Evolutionary conservation across 2,797 vertebrate species (phyloP), one percentile per base, ranked within the genome.

Genomic region (Triplophysa bombifrons): DNA sequence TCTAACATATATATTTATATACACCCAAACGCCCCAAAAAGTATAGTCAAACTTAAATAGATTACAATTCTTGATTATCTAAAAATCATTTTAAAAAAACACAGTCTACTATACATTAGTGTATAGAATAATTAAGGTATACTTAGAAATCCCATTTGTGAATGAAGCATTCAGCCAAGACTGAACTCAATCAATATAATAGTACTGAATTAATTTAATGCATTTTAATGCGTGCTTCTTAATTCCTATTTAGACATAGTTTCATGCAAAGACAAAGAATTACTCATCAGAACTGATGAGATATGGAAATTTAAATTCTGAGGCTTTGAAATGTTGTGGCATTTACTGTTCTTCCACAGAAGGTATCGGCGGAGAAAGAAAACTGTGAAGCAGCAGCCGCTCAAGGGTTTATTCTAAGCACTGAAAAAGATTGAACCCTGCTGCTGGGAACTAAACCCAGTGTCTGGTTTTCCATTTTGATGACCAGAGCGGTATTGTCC

Each of bases 111-210:
- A 34, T 34, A 34, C 34, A 5, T 34, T 6, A 12, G 88, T 84
- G 87, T 78, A 80, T 51, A 64, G 64, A 61, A 84, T 90, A 70
- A 89, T 91, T 87, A 78, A 86, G 84, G 84, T 85, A 75, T 80
- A 78, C 84, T 82, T 56, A 53, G 82, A 81, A 80, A 66, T 77
- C 80, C 83, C 84, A 82, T 25, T 79, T 86, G 82, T 82, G 71
- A 74, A 71, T 66, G 4, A 85, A 77, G 77, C 82, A 38, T 87
- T 90, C 85, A 87, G 85, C 82, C 48, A 69, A 68, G 66, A 82
- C 82, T 83, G 80, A 85, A 90, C 85, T 85, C 82, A 87, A 80
- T 85, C 82, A 88, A 80, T 84, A 84, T 85, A 84, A 80, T 73
- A 63, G n/a, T 55, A 7, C 25, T 51, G 48, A 74, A 82, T 20